Conservation (phyloP, 1,140 invertebrate genomes). For the Heliconius melpomene region DNA sequence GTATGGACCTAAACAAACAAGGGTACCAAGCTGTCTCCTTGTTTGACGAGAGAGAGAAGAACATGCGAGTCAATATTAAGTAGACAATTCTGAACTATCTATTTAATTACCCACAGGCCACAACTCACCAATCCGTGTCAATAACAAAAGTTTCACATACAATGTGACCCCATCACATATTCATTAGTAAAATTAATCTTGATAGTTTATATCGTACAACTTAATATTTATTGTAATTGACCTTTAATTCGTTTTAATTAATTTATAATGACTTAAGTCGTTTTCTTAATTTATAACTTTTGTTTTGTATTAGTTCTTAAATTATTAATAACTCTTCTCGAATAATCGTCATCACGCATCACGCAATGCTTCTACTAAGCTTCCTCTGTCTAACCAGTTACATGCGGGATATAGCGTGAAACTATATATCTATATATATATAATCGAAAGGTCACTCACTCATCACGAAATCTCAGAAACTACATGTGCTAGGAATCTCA, state of each 20-base stretch:
- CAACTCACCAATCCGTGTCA: constrained; percentile 30
- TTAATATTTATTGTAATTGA: constrained; percentile 25
- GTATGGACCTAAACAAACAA: constrained; percentile 78
- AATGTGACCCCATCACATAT: constrained; percentile 20
- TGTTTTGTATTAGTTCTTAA: neutral
- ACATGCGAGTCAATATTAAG: constrained; percentile 72
- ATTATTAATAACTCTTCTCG: neutral
- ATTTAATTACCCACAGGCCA: constrained; percentile 9
- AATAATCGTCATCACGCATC: neutral
- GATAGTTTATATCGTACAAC: neutral
- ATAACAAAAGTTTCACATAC: constrained; percentile 27
- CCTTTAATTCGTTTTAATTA: constrained; percentile 25
- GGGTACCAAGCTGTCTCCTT: constrained; percentile 76
- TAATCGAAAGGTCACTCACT: too few species aligned
- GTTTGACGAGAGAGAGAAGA: constrained; percentile 65
- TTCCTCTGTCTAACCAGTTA: too few species aligned
- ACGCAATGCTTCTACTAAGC: too few species aligned
- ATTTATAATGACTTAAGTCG: neutral
- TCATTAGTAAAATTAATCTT: constrained; percentile 27
- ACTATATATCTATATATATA: too few species aligned
- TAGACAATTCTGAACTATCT: constrained; percentile 35
- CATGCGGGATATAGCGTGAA: too few species aligned
- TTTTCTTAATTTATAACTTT: constrained; percentile 16
- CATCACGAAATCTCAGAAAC: too few species aligned
- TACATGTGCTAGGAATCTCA: too few species aligned